Base-by-base conservation (phyloP, 1,140 invertebrate species). In the Amphibalanus amphitrite region DNA sequence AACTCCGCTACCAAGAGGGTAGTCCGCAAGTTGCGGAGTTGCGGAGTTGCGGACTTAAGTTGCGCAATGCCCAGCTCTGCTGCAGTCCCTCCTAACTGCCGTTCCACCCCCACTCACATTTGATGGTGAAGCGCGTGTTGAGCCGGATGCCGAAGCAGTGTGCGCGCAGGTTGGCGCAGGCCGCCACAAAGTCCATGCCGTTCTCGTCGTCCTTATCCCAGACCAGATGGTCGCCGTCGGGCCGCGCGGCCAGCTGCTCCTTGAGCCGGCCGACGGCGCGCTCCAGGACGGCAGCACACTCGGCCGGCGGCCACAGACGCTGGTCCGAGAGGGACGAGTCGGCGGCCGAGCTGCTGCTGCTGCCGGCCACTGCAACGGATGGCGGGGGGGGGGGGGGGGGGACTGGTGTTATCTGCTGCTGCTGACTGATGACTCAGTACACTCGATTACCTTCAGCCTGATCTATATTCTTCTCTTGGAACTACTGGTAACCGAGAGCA, bases 161-260 rank as follows among this genome's bases (percentile, higher is more conserved):
- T 0, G 91, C 87, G 64, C 97, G 84, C 72, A 99, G 89, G 80
- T 99, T 99, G 0, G 95, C 89, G 80, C 93, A 94, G 3, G 93
- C 87, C 0, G 94, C 89, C 3, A 99, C 95, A 84, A 99, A 99
- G 81, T 98, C 89, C 91, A 99, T 93, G 0, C 91, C 88, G 73
- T 85, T 81, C 73, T 90, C 88, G 79, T 98, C 94, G 82, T 99
- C 97, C 81, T 99, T 99, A 79, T 99, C 96, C 95, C 95, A 99
- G 29, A 93, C 86, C 0, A 98, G 83, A 77, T 88, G 87, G 76
- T 91, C 88, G 38, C 83, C 85, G 15, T 84, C 84, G 3, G 83
- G 79, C 20, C 64, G 64, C 28, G 29, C 67, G 69, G 73, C 69
- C 65, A 67, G 75, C 72, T 85, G 83, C 33, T 85, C 79, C 77